phyloP scores from a whole-genome alignment of 2,113 vertebrate genomes.

The Mastomys coucha region DNA sequence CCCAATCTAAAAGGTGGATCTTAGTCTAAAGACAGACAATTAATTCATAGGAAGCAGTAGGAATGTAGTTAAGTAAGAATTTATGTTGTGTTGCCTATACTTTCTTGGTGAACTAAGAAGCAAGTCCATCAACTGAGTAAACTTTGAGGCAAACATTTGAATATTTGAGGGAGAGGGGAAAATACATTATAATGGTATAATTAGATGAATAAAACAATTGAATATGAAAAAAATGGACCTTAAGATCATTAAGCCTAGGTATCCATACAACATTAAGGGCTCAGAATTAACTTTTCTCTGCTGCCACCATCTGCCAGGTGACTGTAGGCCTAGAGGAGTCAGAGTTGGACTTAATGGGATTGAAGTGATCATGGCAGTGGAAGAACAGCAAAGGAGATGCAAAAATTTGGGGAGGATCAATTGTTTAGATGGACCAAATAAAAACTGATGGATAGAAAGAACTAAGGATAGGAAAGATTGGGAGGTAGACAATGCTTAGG shows the following conservation, averaged over 20 bases:
- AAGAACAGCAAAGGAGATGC: background rate
- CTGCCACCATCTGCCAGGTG: background rate
- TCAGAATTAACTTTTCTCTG: background rate
- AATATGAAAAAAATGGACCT: background rate
- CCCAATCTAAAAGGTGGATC: background rate
- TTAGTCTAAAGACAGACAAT: background rate
- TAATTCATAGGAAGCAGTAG: background rate
- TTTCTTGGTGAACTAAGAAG: slow-evolving; percentile 18
- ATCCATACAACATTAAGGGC: background rate
- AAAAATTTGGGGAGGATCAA: background rate
- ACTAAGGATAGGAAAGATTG: background rate
- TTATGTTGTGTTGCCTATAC: background rate
- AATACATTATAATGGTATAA: background rate
- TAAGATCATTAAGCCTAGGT: background rate
- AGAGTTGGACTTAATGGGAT: background rate
- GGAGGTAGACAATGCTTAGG: background rate
- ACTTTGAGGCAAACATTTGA: background rate
- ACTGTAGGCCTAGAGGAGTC: background rate
- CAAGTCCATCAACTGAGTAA: background rate
- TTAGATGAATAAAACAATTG: background rate
- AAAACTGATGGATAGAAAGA: background rate
- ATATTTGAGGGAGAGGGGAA: background rate
- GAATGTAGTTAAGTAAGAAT: background rate
- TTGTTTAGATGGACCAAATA: background rate
- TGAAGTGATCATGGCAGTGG: background rate